Conservation (phyloP, 2,888 invertebrate species). For the Drosophila mettleri region DNA sequence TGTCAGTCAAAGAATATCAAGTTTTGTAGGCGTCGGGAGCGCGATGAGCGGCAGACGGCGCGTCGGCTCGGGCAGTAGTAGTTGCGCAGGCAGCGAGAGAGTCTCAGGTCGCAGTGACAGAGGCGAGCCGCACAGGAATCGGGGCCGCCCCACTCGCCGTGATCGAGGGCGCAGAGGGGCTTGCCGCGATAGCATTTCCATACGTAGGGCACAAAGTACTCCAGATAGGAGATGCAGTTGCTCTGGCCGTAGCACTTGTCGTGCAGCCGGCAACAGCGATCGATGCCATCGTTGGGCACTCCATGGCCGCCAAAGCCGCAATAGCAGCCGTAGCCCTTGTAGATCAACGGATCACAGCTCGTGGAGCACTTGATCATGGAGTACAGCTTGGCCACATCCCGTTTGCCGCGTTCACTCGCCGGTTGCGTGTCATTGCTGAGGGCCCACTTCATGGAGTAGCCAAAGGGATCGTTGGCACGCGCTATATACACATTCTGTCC, state of each 20-base stretch:
- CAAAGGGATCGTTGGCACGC: constrained; percentile 84
- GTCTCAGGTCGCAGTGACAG: constrained; percentile 92
- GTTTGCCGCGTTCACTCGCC: constrained; percentile 87
- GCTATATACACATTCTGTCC: constrained; percentile 80
- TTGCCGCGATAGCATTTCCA: constrained; percentile 93
- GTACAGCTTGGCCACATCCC: constrained; percentile 92
- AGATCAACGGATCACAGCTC: constrained; percentile 92
- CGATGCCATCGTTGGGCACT: constrained; percentile 91
- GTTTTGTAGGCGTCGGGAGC: constrained; percentile 91
- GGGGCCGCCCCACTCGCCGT: constrained; percentile 87
- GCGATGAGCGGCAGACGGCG: constrained; percentile 90
- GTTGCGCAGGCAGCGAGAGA: constrained; percentile 91
- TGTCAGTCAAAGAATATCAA: constrained; percentile 85
- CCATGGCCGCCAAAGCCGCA: constrained; percentile 95
- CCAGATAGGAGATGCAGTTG: constrained; percentile 91
- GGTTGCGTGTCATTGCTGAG: constrained; percentile 51
- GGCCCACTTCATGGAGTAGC: constrained; percentile 84
- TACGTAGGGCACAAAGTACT: constrained; percentile 94
- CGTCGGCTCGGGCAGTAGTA: constrained; percentile 91
- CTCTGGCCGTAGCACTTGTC: constrained; percentile 94
- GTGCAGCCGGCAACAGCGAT: constrained; percentile 92
- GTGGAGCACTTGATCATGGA: constrained; percentile 95
- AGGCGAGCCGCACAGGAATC: constrained; percentile 91
- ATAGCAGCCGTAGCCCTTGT: constrained; percentile 95
- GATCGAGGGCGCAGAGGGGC: constrained; percentile 89